Evolutionary conservation across 2,888 invertebrate genomes (phyloP), one percentile per base, ranked within the genome.

Genomic region (Protonemura montana): DNA sequence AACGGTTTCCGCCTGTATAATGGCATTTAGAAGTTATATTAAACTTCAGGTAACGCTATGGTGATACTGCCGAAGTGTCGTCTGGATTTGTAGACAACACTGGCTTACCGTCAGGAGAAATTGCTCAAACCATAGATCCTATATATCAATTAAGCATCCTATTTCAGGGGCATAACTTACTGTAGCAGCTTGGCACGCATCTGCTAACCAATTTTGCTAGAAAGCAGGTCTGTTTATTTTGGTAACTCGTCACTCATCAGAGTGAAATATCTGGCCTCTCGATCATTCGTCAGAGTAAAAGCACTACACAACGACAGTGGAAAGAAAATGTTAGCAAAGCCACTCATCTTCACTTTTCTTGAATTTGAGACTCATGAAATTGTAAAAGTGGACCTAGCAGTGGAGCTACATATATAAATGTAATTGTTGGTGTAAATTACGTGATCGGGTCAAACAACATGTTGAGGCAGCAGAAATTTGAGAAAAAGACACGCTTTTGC

Each of bases 241-340:
- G 59, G 59, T 59, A 59, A 21, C 59, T 59, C 59, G 59, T 59
- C 59, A 59, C 16, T 59, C 59, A 59, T 59, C 59, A 21, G 59
- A 59, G 59, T 59, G 59, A 16, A 10, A 59, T 59, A 59, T 59
- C 59, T 59, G 13, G 59, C 59, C 59, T 59, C 59, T 59, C 59
- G 59, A 59, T 59, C 59, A 59, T 59, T 59, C 59, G 59, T 59
- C 59, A n/a, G n/a, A n/a, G n/a, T n/a, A n/a, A n/a, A n/a, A n/a
- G n/a, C n/a, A 59, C 59, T 59, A 10, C 59, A 59, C 7, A 59
- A 59, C 59, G 59, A 21, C 59, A 10, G 13, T 59, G 59, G 59
- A 21, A 59, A 59, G 59, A 59, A 59, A 59, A 59, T 16, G 7
- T 16, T 3, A 3, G 59, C 59, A 7, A 59, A 16, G 6, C 59